Base-by-base conservation (phyloP, 2,888 invertebrate species). In the Plebejus anna region DNA sequence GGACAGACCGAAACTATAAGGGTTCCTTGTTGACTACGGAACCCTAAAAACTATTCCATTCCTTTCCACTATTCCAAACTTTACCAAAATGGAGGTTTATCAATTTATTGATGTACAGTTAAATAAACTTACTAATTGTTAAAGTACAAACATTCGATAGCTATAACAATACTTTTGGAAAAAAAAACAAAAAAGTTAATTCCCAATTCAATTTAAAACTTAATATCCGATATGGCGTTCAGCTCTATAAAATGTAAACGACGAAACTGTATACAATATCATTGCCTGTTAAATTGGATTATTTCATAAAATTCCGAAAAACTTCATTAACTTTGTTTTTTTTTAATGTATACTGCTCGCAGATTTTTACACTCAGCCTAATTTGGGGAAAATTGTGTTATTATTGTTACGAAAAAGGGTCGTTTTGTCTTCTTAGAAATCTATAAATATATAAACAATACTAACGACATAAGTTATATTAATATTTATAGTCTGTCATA, bases 221-320 rank as follows among this genome's bases (percentile, higher is more conserved):
- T 72, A 72, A 72, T 72, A 72, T 72, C n/a, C 72, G 72, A 71
- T 71, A 71, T 22, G 47, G 72, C 72, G 22, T 72, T 47, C 42
- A 72, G 47, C 22, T 72, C 42, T 22, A 28, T 42, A 72, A 72
- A 72, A 47, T 47, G 42, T 71, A 72, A 47, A 11, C 22, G 42
- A 28, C 66, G 3, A 66, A 61, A 61, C 28, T 61, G 13, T 66
- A 66, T 66, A 66, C 66, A 66, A 66, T 66, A 66, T 66, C 66
- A 66, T 16, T 36, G 66, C 13, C 66, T 36, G 32, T 66, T 66
- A 32, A 66, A 66, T 66, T 66, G 66, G 66, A 66, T 66, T 66
- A 66, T 66, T 66, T 66, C 66, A 66, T 66, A 66, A 66, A 66
- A 66, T 36, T 13, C 66, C 5, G 13, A 47, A 66, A 66, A 66